Evolutionary conservation across 2,888 invertebrate species (phyloP).

Genomic region (Phalera bucephala): DNA sequence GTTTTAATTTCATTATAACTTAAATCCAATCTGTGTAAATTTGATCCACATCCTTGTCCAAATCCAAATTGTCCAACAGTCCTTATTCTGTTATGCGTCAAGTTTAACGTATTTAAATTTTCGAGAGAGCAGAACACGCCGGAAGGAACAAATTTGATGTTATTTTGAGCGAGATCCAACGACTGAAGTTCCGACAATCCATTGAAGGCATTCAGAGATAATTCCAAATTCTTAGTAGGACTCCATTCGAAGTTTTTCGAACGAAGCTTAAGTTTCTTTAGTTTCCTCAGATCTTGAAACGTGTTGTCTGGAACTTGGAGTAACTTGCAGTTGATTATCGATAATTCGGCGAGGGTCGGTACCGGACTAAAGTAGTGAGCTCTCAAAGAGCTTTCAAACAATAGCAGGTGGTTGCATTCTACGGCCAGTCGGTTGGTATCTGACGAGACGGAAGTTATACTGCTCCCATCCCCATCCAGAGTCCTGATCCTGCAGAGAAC

Average conservation of each 20-base stretch:
- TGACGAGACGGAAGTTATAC: constrained; percentile 82
- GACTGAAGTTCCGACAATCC: constrained; percentile 91
- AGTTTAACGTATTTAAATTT: constrained; percentile 91
- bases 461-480: constrained; percentile 87
- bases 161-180: constrained; percentile 92
- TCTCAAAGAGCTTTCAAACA: constrained; percentile 90
- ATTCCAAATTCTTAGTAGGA: constrained; percentile 88
- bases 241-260: constrained; percentile 93
- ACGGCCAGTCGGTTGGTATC: constrained; percentile 89
- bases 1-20: constrained; percentile 91
- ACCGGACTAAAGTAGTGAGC: constrained; percentile 88
- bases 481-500: constrained; percentile 88
- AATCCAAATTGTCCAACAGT: constrained; percentile 91
- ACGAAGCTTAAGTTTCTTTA: constrained; percentile 90
- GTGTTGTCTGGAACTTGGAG: constrained; percentile 89
- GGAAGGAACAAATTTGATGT: constrained; percentile 90
- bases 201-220: constrained; percentile 87
- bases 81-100: constrained; percentile 92
- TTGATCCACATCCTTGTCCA: constrained; percentile 84
- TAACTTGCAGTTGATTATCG: constrained; percentile 91
- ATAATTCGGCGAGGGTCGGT: constrained; percentile 88
- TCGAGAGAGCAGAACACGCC: constrained; percentile 90
- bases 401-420: constrained; percentile 89
- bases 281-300: constrained; percentile 90
- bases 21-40: constrained; percentile 90